Base-by-base conservation (phyloP, 2,888 invertebrate genomes). In the Caenorhabditis angaria region DNA sequence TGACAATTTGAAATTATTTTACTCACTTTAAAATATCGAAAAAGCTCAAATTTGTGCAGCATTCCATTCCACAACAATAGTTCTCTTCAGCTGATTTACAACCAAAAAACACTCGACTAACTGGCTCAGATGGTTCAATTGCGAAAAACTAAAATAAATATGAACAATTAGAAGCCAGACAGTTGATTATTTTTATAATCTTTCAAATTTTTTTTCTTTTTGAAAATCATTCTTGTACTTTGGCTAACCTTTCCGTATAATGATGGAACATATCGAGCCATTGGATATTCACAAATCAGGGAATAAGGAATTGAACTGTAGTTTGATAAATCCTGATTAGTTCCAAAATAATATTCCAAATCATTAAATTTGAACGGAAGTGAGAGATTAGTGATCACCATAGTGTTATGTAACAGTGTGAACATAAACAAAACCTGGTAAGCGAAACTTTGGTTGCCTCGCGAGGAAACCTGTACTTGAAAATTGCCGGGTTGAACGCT, bases 1-100 rank as follows among this genome's bases (percentile, higher is more conserved):
- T 59, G 55, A 59, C 59, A 57, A 64, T 35, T 56, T 50, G 47
- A 54, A 29, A 48, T 12, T 48, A 14, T 20, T 47, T 22, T 50
- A 55, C 47, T 47, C 50, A 41, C 56, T 69, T 60, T 54, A 29
- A 60, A 56, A 32, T 32, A 22, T 22, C 22, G 51, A 51, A 3
- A 12, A 22, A 3, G 22, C 22, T 51, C 51, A 51, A n/a, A 22
- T 51, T 25, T 22, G 24, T 2, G 18, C 41, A 41, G 18, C 41
- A 41, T 18, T 41, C 41, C 41, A 41, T 12, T 41, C 41, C 41
- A 14, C 41, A 41, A 18, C 51, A 25, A 8, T 10, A 51, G 10
- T 25, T 25, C 2, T 25, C 22, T 22, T 41, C 41, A 10, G 41
- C 10, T 18, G 41, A 41, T 41, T 41, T 41, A 41, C 41, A 41